A percentile compares a stretch with the other conserved stretches of the same genome.
These are phyloP conservation scores for Xenopus borealis DNA, from an alignment of 2,113 vertebrate genomes.

Conservation along the genomic window DNA sequence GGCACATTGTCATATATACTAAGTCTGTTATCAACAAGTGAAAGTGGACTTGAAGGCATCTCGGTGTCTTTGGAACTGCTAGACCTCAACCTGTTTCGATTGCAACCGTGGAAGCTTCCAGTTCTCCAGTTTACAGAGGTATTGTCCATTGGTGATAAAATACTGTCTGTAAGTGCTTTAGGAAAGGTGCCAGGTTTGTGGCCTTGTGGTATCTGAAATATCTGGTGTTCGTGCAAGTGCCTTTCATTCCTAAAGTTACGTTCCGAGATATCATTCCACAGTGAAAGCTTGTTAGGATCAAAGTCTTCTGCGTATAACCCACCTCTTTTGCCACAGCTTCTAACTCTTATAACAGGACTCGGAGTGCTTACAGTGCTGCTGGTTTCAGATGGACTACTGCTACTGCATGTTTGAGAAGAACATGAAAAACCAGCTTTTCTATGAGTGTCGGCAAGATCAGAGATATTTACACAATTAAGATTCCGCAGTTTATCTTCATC, in stretches of 20 bases:
- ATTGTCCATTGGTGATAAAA: conserved; percentile 53
- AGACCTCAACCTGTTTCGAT: conserved; percentile 51
- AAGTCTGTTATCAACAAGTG: conserved; percentile 59
- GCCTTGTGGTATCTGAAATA: conserved; percentile 75
- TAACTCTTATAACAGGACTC: conserved; percentile 50
- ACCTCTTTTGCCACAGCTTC: conserved; percentile 48
- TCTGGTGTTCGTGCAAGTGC: conserved; percentile 49
- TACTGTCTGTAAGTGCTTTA: conserved; percentile 64
- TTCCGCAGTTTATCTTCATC: conserved; percentile 62
- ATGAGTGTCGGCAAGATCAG: conserved; percentile 55
- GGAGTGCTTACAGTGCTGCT: conserved; percentile 71
- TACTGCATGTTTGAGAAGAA: conserved; percentile 56
- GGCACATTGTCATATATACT: conserved; percentile 86
- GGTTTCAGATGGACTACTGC: conserved; percentile 67
- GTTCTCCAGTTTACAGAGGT: conserved; percentile 77
- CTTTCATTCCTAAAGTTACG: conserved; percentile 56
- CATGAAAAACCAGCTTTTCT: conserved; percentile 57
- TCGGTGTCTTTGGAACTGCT: conserved; percentile 52
- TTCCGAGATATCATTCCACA: conserved; percentile 47
- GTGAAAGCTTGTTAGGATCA: conserved; percentile 46
- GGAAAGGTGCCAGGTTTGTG: conserved; percentile 87
- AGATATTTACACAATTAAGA: conserved; percentile 60
- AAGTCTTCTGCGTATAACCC: conserved; percentile 29
- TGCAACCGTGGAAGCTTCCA: conserved; percentile 77
- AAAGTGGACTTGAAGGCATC: conserved; percentile 42